Base-by-base conservation (phyloP, 2,113 vertebrate species). In the Oreochromis tanganicae region DNA sequence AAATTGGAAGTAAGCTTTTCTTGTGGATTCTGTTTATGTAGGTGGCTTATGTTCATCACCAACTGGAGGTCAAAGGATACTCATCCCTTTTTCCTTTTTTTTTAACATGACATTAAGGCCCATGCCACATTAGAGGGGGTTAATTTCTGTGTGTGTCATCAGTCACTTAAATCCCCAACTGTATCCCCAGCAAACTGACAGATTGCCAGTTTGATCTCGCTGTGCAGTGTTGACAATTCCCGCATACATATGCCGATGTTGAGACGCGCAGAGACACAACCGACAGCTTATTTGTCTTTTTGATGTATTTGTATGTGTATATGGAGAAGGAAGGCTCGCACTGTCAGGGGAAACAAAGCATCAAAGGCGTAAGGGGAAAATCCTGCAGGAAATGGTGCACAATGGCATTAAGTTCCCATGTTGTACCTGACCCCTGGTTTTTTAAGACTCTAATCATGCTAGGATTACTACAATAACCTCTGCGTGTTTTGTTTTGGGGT, bases 191-290 rank as follows among this genome's bases (percentile, higher is more conserved):
- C 63, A 6, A 61, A 78, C 85, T 93, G 93, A 95, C 90, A 93
- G 92, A 92, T 93, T 92, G 87, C 88, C 88, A 86, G 89, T 91
- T 95, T 93, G 92, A 93, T 94, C 87, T 90, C 4, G 81, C 90
- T 83, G 91, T 90, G 84, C 85, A 50, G 82, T 80, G 85, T 93
- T 96, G 95, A 94, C 93, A 93, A 91, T 95, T 92, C 87, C 87
- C 54, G 73, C 94, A 93, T 91, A 87, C 91, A 87, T 88, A 92
- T 86, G 90, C 78, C 63, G 85, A 91, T 85, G 91, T 92, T 92
- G 91, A 93, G 87, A 63, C 13, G 27, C 86, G 86, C 87, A 19
- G 56, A 93, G 87, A 82, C 85, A 84, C 71, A 24, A 41, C 82
- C 89, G 82, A 93, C 90, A 82, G 82, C 83, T 88, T 93, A 91